Base-by-base conservation (phyloP, 2,113 vertebrate species). In the Procavia capensis region DNA sequence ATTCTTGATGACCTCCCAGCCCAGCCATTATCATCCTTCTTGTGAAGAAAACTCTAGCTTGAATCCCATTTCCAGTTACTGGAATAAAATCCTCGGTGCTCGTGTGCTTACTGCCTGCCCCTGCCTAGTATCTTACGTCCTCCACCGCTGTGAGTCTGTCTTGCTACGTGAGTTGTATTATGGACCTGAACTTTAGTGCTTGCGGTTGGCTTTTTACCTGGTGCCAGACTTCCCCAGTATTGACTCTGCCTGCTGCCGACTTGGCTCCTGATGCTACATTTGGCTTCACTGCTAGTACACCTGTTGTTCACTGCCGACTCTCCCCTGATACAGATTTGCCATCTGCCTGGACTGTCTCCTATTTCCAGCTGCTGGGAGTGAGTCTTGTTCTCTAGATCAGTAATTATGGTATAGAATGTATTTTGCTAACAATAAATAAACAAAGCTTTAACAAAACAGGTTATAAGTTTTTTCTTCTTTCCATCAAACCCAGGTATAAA, bases 311-410 rank as follows among this genome's bases (percentile, higher is more conserved):
- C 84, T 76, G 57, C 76, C 0, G 31, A 79, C n/a, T 66, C 70
- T 95, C 95, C 96, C 97, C 84, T 81, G 96, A 61, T 93, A 72
- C 92, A 84, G 75, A 90, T 96, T 88, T 64, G 17, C 96, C 97
- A 96, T 96, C 96, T 97, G 95, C 94, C 95, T 72, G 74, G 90
- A 95, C 97, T 89, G 96, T 94, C 61, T 96, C 80, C 31, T 76
- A 4, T 86, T 93, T 93, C 72, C 88, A 84, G 72, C 74, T 86
- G 86, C 43, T 63, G 41, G 83, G 87, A 76, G 57, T 43, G 57
- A 20, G 64, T 74, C 63, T 50, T 45, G 39, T 68, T 90, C 81
- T 87, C 45, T 45, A 47, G 4, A 45, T 72, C 63, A 85, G 47
- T 72, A 94, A 66, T 57, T 59, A 66, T 79, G 45, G 45, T 90